phyloP scores from a whole-genome alignment of 2,797 vertebrate species.

The Buphagus erythrorhynchus region DNA sequence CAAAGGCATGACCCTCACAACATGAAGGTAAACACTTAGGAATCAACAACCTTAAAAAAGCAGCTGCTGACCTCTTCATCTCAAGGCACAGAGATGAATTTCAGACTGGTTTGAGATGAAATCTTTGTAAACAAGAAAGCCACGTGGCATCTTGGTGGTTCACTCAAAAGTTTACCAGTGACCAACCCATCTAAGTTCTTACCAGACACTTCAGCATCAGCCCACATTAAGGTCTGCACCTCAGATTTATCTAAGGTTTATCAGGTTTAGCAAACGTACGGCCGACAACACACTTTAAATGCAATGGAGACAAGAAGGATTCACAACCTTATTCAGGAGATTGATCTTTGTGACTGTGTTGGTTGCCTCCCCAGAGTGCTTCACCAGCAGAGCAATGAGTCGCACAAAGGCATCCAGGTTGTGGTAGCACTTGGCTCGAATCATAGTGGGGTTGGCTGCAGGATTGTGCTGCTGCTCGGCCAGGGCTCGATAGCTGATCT shows the following conservation, averaged over 20 bases:
- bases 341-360: slow-evolving; percentile 99
- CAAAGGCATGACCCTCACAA: neutral
- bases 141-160: neutral
- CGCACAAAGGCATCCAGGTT: slow-evolving; percentile 97
- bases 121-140: neutral
- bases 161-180: neutral
- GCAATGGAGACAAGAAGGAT: neutral
- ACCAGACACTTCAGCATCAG: neutral
- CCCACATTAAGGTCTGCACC: neutral
- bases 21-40: neutral
- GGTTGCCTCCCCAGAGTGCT: slow-evolving; percentile 98
- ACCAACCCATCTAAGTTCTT: neutral
- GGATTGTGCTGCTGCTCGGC: slow-evolving; percentile 98
- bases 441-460: slow-evolving; percentile 97
- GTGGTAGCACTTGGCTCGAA: slow-evolving; percentile 98
- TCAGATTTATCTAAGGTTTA: neutral
- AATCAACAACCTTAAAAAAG: neutral
- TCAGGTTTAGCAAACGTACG: neutral
- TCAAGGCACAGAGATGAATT: neutral
- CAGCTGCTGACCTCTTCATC: neutral
- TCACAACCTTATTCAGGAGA: slow-evolving; percentile 93
- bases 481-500: slow-evolving; percentile 97
- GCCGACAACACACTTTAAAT: fast-evolving
- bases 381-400: slow-evolving; percentile 95
- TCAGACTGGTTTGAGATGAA: neutral